Conservation (phyloP, 2,888 invertebrate species). For the Andricus quercusramuli region DNA sequence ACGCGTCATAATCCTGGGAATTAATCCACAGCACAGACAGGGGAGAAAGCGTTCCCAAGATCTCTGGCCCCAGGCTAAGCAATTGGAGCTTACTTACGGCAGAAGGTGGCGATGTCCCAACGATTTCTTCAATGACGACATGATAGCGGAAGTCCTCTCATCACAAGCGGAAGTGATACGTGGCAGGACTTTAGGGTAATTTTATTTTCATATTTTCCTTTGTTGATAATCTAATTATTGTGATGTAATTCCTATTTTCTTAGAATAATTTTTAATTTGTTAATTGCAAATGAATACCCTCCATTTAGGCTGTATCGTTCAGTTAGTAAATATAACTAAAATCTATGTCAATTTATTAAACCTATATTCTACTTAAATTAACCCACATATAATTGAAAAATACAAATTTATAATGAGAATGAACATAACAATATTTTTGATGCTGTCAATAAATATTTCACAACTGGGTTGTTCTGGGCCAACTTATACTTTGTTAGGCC, state of each 20-base stretch:
- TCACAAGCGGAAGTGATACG: constrained; percentile 92
- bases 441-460: constrained; percentile 68
- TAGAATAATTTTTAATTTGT: constrained; percentile 43
- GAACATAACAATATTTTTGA: no score
- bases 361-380: no score
- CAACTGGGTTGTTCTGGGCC: no score
- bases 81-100: constrained; percentile 88
- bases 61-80: constrained; percentile 83
- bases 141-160: constrained; percentile 91
- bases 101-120: constrained; percentile 90
- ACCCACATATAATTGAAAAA: no score
- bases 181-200: constrained; percentile 91
- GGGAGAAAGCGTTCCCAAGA: constrained; percentile 73
- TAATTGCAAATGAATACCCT: no score
- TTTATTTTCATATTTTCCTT: neutral
- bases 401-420: no score
- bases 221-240: neutral
- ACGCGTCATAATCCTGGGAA: constrained; percentile 27
- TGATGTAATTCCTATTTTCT: constrained; percentile 42
- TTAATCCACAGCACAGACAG: constrained; percentile 68
- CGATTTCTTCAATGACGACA: constrained; percentile 93
- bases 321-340: no score
- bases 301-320: no score
- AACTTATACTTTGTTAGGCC: constrained; percentile 33
- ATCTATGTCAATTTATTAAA: no score